These are phyloP conservation scores for Pachypanchax playfairii DNA, from an alignment of 2,113 vertebrate genomes.

Conservation along the genomic window DNA sequence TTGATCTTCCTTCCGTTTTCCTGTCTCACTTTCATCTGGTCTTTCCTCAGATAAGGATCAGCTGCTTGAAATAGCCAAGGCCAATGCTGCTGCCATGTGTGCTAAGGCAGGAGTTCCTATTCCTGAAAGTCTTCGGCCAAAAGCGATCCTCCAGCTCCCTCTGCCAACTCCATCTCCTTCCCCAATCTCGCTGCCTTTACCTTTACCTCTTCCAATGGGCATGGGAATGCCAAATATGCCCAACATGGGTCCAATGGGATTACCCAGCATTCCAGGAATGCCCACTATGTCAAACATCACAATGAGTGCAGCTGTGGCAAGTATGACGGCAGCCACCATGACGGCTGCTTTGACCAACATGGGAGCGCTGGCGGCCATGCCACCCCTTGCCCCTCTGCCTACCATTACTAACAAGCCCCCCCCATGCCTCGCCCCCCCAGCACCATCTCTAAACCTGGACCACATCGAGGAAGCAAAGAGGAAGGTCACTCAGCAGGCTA, in stretches of 20 bases:
- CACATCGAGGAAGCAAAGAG: constrained; percentile 86
- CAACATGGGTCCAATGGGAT: constrained; percentile 74
- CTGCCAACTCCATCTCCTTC: constrained; percentile 79
- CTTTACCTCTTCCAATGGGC: constrained; percentile 77
- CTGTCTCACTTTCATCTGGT: not conserved
- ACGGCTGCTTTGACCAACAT: constrained; percentile 83
- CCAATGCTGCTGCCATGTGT: constrained; percentile 98
- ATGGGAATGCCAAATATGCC: constrained; percentile 77
- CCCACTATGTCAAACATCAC: constrained; percentile 82
- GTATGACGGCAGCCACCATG: constrained; percentile 84
- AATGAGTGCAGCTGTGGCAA: constrained; percentile 82
- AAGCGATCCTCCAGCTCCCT: constrained; percentile 86
- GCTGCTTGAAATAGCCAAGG: constrained; percentile 98
- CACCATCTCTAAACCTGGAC: constrained; percentile 78
- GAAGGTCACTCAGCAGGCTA: constrained; percentile 92
- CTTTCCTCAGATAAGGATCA: constrained; percentile 92
- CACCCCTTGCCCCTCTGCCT: constrained; percentile 80
- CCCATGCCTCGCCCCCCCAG: constrained; percentile 69
- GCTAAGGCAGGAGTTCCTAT: constrained; percentile 97
- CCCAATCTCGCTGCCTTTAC: constrained; percentile 79
- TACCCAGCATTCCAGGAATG: constrained; percentile 76
- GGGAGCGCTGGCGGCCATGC: constrained; percentile 82
- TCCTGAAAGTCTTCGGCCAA: constrained; percentile 93
- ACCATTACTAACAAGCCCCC: constrained; percentile 84
- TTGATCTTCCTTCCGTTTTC: not conserved